Evolutionary conservation across 37 sponge, comb jelly and placozoan species (phyloP), one percentile per base, ranked within the genome.

Genomic region (Agelas oroides): DNA sequence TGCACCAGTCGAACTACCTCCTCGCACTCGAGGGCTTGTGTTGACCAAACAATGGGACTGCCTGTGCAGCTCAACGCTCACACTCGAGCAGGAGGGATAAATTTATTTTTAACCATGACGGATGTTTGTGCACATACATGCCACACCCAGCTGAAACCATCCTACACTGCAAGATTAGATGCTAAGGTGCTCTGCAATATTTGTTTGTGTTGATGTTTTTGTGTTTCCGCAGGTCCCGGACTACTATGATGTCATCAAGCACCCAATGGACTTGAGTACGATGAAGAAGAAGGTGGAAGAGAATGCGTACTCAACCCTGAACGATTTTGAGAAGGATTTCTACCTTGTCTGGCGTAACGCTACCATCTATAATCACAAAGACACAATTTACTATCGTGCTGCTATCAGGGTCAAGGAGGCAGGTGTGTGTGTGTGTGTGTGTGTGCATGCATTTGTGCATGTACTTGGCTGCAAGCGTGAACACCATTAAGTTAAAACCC

Each of bases 251-350:
- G 94, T 94, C 46, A 97, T 99, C 59, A 86, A 88, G 53, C 61
- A 89, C 12, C 99, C 99, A 17, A 99, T 99, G 95, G 99, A 99
- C 73, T 84, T 99, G 37, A 60, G 80, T 52, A 97, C 97, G 20
- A 97, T 99, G 92, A 34, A 75, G 35, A 65, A 70, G 59, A 96
- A 95, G 79, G 68, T 96, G 16, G 94, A 95, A 24, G 52, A 62
- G 34, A 84, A 87, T 64, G 63, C 79, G 31, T 99, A 99, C 82
- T 38, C 38, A 24, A 83, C 71, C 27, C 46, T 99, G 41, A 90
- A 91, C n/a, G 87, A 93, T 41, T 99, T 99, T 85, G 89, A 94
- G 77, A 52, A 65, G 37, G 99, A 99, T 68, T 95, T 99, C 83
- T 62, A 86, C 71, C 73, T 80, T 46, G 94, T 99, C 40, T 88